Percentiles rank a stretch among this genome's conserved stretches.
Conservation (phyloP, 2,888 invertebrate genomes). For the Cryptophagus acutangulus region DNA sequence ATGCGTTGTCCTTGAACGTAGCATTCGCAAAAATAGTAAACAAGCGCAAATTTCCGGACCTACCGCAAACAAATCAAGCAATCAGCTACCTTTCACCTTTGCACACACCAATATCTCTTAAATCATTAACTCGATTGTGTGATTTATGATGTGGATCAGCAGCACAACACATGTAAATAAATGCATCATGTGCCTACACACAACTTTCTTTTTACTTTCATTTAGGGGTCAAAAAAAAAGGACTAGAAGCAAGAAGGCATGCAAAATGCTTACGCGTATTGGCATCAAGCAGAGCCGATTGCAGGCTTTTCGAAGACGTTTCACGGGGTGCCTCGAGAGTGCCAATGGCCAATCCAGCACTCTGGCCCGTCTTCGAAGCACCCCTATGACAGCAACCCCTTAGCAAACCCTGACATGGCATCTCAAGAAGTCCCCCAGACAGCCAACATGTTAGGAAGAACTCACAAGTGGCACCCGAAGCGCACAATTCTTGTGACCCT, state of each 20-base stretch:
- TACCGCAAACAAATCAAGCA: too few relatives aligned
- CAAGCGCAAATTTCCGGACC: too few relatives aligned
- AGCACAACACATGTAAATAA: background rate
- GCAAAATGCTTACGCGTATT: conserved; percentile 41
- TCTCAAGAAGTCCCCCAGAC: conserved; percentile 79
- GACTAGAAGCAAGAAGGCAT: background rate
- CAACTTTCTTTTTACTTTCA: conserved; percentile 8
- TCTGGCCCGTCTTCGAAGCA: conserved; percentile 55
- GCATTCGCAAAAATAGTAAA: too few relatives aligned
- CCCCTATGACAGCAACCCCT: conserved; percentile 82
- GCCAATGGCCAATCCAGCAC: conserved; percentile 61
- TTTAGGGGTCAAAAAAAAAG: conserved; percentile 1
- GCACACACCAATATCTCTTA: background rate
- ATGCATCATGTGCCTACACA: background rate
- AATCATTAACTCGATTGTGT: background rate
- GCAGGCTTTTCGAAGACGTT: conserved; percentile 55
- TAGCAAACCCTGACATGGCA: conserved; percentile 68
- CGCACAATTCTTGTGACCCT: conserved; percentile 53
- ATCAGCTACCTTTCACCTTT: too few relatives aligned
- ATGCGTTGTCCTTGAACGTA: too few relatives aligned
- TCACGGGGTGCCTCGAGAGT: conserved; percentile 56
- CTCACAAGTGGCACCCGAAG: conserved; percentile 77
- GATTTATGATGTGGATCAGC: conserved; percentile 3
- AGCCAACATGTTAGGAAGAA: conserved; percentile 91
- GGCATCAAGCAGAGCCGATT: conserved; percentile 53